Evolutionary conservation across 1,140 invertebrate genomes (phyloP), one percentile per base, ranked within the genome.

Genomic region (Drosophila erecta): DNA sequence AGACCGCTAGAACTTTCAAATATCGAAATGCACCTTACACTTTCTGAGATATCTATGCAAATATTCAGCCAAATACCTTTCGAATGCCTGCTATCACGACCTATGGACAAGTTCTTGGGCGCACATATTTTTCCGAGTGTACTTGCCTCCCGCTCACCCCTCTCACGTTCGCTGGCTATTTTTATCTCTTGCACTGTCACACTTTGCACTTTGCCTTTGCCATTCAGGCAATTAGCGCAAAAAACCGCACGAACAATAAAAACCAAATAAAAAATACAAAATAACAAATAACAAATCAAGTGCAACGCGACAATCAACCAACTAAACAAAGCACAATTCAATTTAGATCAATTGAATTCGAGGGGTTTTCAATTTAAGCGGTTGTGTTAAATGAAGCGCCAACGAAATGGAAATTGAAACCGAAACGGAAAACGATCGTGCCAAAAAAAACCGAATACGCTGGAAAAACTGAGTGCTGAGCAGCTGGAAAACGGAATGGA

Each of bases 151-250:
- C 14, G 37, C 55, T 57, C 35, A 58, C 58, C 49, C 41, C 62
- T 38, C 20, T 43, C 11, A 17, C 51, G 10, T 15, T 15, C 64
- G 41, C 38, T 37, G 54, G 54, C 54, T 51, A 30, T 30, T n/a
- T 46, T 41, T 30, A 41, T 74, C 59, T 54, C 47, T 74, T 37
- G 71, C 47, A 55, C 54, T 61, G 61, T 67, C 66, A 78, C 76
- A 78, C 66, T 76, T 77, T 77, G 76, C 74, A 78, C 74, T 78
- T 76, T 77, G 75, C 60, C 64, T 66, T 66, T 50, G 60, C 64
- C 73, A 76, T 70, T 76, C 33, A 74, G 57, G 70, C 47, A 71
- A 73, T 76, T 61, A 73, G 49, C 40, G 58, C 33, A 44, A 49
- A 54, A 56, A 54, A 46, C 43, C 40, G 46, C 56, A 37, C 49